Evolutionary conservation across 2,888 invertebrate genomes (phyloP).

Genomic region (Hirtodrosophila trivittata): DNA sequence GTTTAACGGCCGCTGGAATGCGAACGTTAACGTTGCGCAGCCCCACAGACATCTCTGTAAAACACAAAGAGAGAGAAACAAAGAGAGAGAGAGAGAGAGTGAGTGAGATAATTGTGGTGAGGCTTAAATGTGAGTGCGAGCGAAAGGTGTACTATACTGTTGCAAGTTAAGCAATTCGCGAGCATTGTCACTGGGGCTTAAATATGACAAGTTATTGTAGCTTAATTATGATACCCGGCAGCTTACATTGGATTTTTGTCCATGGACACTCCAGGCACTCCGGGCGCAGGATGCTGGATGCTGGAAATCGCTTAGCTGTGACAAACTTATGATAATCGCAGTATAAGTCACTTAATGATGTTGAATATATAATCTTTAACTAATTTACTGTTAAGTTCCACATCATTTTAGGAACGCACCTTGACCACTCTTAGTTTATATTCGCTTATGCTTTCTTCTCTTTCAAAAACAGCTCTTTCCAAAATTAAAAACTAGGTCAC

Average conservation of each 20-base stretch:
- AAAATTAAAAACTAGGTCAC: constrained; percentile 62
- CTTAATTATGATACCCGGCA: constrained; percentile 71
- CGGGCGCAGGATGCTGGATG: not conserved
- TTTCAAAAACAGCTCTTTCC: too few relatives aligned
- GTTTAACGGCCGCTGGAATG: constrained; percentile 88
- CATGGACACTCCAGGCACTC: constrained; percentile 6
- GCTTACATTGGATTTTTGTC: constrained; percentile 66
- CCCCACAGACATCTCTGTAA: constrained; percentile 78
- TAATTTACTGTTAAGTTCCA: too few relatives aligned
- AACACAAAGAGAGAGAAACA: constrained; percentile 22
- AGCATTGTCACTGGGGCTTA: constrained; percentile 59
- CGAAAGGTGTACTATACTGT: constrained; percentile 8
- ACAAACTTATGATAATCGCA: constrained; percentile 7
- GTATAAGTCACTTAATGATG: constrained; percentile 6
- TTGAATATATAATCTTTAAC: too few relatives aligned
- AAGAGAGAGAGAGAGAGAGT: constrained; percentile 15
- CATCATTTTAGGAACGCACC: too few relatives aligned
- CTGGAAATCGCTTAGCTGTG: constrained; percentile 1
- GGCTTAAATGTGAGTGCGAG: constrained; percentile 10
- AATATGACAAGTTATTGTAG: constrained; percentile 77
- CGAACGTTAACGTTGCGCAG: constrained; percentile 88
- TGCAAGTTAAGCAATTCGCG: constrained; percentile 34
- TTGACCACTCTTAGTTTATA: too few relatives aligned
- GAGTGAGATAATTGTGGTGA: not conserved
- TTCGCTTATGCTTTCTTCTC: too few relatives aligned